These are phyloP conservation scores for Palythoa grandis DNA, from an alignment of 92 coral and sea anemone genomes.

Conservation along the genomic window DNA sequence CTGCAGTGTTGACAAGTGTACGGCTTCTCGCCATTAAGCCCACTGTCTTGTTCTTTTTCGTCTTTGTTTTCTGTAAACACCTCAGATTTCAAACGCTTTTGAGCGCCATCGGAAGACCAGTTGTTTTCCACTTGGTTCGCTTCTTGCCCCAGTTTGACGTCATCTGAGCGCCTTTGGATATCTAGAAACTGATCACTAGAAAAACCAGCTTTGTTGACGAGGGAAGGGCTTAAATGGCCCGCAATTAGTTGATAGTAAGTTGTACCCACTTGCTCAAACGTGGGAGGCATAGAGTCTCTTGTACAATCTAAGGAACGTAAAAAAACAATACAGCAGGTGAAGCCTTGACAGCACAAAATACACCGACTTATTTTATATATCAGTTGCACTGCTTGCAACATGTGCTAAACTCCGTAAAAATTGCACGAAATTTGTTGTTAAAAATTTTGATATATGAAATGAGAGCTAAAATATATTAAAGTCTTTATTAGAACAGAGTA, in stretches of 20 bases:
- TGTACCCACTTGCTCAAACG: conserved; percentile 28
- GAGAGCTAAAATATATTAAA: background rate
- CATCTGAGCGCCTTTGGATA: conserved; percentile 41
- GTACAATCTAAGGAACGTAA: conserved; percentile 14
- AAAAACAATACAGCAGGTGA: conserved; percentile 5
- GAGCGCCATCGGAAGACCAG: conserved; percentile 42
- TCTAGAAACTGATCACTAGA: conserved; percentile 53
- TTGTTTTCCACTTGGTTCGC: conserved; percentile 37
- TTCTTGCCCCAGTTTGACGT: conserved; percentile 48
- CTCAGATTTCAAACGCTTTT: conserved; percentile 53
- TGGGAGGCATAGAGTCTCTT: conserved; percentile 35
- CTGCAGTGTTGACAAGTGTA: conserved; percentile 98
- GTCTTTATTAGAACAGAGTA: background rate
- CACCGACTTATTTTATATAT: background rate
- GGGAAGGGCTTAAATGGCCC: conserved; percentile 32
- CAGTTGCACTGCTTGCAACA: background rate
- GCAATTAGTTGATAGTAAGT: conserved; percentile 8
- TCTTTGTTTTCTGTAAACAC: conserved; percentile 73
- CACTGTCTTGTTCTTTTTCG: conserved; percentile 77
- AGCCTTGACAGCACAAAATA: background rate
- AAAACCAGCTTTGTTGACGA: conserved; percentile 55
- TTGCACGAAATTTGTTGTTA: too few species aligned
- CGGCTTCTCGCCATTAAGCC: conserved; percentile 72
- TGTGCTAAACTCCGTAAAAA: background rate
- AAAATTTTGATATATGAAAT: background rate